Conservation (phyloP, 2,888 invertebrate species). For the Cinara cedri region DNA sequence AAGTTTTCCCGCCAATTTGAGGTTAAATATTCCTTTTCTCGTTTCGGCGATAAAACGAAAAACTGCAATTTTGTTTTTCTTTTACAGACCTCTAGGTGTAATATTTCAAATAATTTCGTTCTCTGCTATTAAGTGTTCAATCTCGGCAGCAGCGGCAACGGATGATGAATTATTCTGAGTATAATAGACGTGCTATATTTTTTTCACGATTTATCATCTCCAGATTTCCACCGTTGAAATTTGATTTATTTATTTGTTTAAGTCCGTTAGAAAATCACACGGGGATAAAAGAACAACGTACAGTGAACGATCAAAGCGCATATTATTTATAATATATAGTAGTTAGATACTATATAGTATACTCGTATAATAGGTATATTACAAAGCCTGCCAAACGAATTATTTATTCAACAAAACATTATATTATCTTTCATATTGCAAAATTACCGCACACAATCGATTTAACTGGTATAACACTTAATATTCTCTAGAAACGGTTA, state of each 20-base stretch:
- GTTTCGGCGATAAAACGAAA: background rate
- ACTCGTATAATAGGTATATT: no score
- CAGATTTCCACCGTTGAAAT: background rate
- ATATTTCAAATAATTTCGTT: slow-evolving; percentile 26
- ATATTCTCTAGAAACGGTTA: no score
- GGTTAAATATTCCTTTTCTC: background rate
- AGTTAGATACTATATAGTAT: no score
- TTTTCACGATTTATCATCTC: slow-evolving; percentile 18
- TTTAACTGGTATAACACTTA: no score
- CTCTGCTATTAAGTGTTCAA: slow-evolving; percentile 14
- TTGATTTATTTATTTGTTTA: background rate
- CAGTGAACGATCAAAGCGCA: no score
- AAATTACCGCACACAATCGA: no score
- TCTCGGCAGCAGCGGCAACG: background rate
- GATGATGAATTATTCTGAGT: slow-evolving; percentile 30
- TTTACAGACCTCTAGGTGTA: background rate
- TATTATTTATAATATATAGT: no score
- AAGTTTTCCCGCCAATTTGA: no score
- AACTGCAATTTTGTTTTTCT: slow-evolving; percentile 1
- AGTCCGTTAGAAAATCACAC: background rate
- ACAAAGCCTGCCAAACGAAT: no score
- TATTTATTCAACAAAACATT: no score
- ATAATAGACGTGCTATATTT: slow-evolving; percentile 6
- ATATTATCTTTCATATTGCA: no score
- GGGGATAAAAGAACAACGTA: slow-evolving; percentile 15